These are phyloP conservation scores for Zaprionus africanus DNA, from an alignment of 1,140 invertebrate species.

Conservation along the genomic window DNA sequence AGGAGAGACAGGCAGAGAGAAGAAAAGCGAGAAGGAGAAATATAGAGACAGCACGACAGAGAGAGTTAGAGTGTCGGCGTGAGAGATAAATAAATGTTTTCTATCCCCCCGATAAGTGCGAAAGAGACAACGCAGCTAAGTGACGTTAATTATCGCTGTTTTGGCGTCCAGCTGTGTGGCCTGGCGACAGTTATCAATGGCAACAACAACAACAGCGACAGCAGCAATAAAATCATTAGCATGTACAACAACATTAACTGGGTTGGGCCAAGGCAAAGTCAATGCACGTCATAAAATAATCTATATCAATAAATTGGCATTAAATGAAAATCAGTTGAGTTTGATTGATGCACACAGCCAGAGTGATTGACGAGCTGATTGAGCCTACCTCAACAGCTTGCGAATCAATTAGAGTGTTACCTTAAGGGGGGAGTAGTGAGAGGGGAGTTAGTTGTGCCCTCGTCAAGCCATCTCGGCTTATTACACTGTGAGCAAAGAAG, in stretches of 20 bases:
- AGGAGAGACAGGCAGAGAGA: background rate
- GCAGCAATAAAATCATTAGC: too few relatives aligned
- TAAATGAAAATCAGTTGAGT: conserved; percentile 52
- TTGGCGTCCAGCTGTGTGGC: conserved; percentile 30
- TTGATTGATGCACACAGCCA: conserved; percentile 63
- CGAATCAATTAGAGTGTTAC: background rate
- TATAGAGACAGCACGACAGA: background rate
- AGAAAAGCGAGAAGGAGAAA: background rate
- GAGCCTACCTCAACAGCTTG: conserved; percentile 7
- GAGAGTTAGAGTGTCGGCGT: background rate
- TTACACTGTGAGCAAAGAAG: too few relatives aligned
- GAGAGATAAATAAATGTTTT: background rate
- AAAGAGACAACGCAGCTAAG: background rate
- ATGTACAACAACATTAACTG: conserved; percentile 7
- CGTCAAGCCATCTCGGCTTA: too few relatives aligned
- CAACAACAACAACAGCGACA: conserved; percentile 10
- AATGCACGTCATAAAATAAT: conserved; percentile 47
- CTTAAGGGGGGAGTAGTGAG: background rate
- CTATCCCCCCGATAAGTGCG: background rate
- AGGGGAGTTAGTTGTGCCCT: too few relatives aligned
- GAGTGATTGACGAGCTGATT: conserved; percentile 45
- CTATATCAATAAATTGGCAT: conserved; percentile 56
- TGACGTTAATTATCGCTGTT: conserved; percentile 47
- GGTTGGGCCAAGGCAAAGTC: conserved; percentile 16
- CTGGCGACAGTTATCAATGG: conserved; percentile 29